Evolutionary conservation across 2,113 vertebrate species (phyloP).

Genomic region (Nansenia antarctica): DNA sequence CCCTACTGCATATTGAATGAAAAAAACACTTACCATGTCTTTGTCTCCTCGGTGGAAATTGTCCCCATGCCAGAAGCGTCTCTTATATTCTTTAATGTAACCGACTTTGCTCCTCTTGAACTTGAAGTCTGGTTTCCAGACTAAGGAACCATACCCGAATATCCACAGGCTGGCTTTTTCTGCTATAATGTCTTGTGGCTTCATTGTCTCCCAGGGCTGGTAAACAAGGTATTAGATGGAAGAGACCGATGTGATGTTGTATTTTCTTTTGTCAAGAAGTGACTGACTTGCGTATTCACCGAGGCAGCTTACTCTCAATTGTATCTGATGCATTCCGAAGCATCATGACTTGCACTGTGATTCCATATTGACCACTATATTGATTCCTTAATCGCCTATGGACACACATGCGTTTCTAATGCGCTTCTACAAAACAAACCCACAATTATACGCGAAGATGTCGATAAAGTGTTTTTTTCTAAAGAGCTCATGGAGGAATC

Average conservation of each 20-base stretch:
- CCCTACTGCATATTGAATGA: not conserved
- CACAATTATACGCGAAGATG: not conserved
- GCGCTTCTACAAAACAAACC: not conserved
- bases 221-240: not conserved
- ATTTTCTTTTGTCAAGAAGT: slow-evolving; percentile 19
- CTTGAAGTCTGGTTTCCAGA: slow-evolving; percentile 90
- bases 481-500: not conserved
- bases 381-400: slow-evolving; percentile 35
- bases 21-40: slow-evolving; percentile 75
- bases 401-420: not conserved
- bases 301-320: slow-evolving; percentile 12
- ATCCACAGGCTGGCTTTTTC: slow-evolving; percentile 81
- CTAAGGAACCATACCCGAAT: slow-evolving; percentile 93
- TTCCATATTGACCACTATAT: slow-evolving; percentile 32
- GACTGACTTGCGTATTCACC: not conserved
- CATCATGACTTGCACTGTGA: too few relatives aligned
- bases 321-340: slow-evolving; percentile 47
- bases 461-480: not conserved
- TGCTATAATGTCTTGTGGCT: slow-evolving; percentile 51
- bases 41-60: slow-evolving; percentile 89
- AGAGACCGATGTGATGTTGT: not conserved
- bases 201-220: slow-evolving; percentile 58
- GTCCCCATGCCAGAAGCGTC: slow-evolving; percentile 96
- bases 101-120: slow-evolving; percentile 85
- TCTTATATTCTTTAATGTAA: slow-evolving; percentile 87